Base-by-base conservation (phyloP, 2,113 vertebrate genomes). In the Anarrhichthys ocellatus region DNA sequence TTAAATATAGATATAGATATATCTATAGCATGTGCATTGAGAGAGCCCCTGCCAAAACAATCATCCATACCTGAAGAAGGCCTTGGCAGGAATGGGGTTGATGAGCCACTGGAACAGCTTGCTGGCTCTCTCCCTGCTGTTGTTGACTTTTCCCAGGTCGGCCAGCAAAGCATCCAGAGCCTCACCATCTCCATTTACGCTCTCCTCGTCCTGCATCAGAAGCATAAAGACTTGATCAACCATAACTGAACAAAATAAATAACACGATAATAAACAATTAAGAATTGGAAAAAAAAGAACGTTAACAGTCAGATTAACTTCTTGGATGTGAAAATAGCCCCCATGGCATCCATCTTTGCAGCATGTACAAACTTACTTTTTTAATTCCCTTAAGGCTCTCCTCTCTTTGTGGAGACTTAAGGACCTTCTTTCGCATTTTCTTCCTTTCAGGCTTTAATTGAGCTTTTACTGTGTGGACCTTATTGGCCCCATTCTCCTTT, bases 21-120 rank as follows among this genome's bases (percentile, higher is more conserved):
- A 32, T 18, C 0, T 32, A 61, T 6, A 59, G 29, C 24, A 1
- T 52, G 22, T 18, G 5, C 20, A 44, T 4, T 10, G 44, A 29
- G 9, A 54, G 46, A 78, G 8, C 70, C 9, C 34, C 14, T 18
- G 11, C n/a, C 3, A 74, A 27, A 48, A 65, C 22, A 71, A 5
- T 27, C 42, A 40, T 66, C 20, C 1, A 9, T 89, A 96, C 94
- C 89, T 94, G 91, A 96, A 94, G 89, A 99, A 98, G 62, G 88
- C 78, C n/a, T 87, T 95, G 0, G 91, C 87, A 1, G 95, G 90
- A 84, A 97, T 54, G 0, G 98, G 98, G 14, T 92, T 88, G 69
- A 99, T 89, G 62, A 99, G 88, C 98, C 98, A 99, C 58, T 96
- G 94, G 76, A 99, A 98, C 58, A 99, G 94, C 61, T 88, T 92